Evolutionary conservation across 2,888 invertebrate species (phyloP), one percentile per base, ranked within the genome.

Genomic region (Drosophila nr. perissopoda): DNA sequence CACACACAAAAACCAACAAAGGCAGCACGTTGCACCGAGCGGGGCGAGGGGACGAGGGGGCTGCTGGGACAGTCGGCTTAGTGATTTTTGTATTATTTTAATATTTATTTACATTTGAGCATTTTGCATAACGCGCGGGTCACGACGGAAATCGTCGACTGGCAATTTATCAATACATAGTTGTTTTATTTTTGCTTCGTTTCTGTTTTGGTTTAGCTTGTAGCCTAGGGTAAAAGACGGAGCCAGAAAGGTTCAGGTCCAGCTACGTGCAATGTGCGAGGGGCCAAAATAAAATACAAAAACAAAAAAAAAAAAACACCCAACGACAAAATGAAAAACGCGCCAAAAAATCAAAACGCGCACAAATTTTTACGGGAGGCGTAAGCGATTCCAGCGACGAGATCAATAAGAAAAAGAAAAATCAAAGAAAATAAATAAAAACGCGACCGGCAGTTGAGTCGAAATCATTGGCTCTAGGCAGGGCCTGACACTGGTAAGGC

Each of bases 51-150:
- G 27, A 0, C 31, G 1, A 8, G 13, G 40, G 33, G 29, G 18
- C 29, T 6, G 42, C 62, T 60, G 48, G 31, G 57, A 54, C 73
- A 62, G 71, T 31, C 67, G 66, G 69, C 68, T 83, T 83, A 76
- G 82, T 87, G 87, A 82, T 82, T 87, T 86, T 86, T 84, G 82
- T 87, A 87, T 85, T 89, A 82, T 87, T 90, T 86, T 87, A 87
- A 88, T 87, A 87, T 87, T 88, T 87, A 87, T 87, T 88, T 87
- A 88, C 87, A 86, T 87, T 87, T 86, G 84, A 80, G 84, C 72
- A 87, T 90, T 91, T 91, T 91, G 91, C 91, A 91, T 91, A 91
- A 91, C 91, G 90, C 91, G 88, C 87, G 84, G 91, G 91, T 91
- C 91, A 91, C 90, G 91, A 91, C 91, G 91, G 91, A 91, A 91